Conservation (phyloP, 2,113 vertebrate genomes). For the Micromys minutus region DNA sequence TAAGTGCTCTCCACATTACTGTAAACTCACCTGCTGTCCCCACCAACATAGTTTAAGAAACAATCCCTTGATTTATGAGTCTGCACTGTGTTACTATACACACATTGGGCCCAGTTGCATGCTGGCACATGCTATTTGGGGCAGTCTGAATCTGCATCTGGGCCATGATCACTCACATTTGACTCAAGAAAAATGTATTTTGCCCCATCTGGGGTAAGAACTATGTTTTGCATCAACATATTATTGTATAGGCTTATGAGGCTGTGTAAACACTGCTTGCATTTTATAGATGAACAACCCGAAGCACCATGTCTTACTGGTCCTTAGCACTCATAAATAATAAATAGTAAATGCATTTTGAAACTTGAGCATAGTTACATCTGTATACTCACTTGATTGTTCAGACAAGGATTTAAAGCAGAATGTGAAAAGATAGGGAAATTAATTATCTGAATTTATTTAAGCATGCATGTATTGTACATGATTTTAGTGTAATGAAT, state of each 20-base stretch:
- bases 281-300: not conserved
- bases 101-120: not conserved
- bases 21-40: not conserved
- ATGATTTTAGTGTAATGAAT: not conserved
- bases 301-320: not conserved
- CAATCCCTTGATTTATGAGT: not conserved
- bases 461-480: not conserved
- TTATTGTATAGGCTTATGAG: not conserved
- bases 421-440: not conserved
- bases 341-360: constrained; percentile 55
- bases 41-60: not conserved
- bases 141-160: not conserved
- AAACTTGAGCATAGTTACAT: not conserved
- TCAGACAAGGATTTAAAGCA: constrained; percentile 5
- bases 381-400: not conserved
- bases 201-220: not conserved
- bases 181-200: not conserved
- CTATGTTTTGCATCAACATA: not conserved
- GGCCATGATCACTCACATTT: not conserved
- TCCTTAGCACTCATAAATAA: not conserved
- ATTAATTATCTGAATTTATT: constrained; percentile 9
- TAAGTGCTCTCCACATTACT: not conserved
- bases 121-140: not conserved
- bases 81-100: not conserved
- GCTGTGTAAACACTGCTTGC: not conserved